These are phyloP conservation scores for Dermatemys mawii DNA, from an alignment of 2,113 vertebrate species.

Conservation along the genomic window DNA sequence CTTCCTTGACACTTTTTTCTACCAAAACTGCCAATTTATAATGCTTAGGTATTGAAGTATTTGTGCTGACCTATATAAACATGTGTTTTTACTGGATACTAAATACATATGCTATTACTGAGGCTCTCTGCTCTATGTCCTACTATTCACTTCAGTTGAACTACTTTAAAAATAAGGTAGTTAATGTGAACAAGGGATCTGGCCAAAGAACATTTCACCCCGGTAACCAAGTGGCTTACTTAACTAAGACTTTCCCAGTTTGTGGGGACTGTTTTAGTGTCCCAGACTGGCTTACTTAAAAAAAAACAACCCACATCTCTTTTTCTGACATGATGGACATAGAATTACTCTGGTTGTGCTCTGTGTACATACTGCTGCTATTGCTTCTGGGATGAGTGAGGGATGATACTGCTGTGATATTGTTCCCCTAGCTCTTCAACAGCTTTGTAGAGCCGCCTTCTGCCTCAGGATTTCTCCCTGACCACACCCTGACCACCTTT, in stretches of 20 bases:
- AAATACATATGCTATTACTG: not conserved
- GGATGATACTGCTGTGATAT: accelerated
- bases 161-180: not conserved
- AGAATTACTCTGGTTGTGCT: not conserved
- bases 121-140: not conserved
- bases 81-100: not conserved
- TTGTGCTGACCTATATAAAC: not conserved
- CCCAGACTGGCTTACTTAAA: accelerated
- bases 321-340: not conserved
- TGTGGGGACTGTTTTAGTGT: not conserved
- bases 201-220: not conserved
- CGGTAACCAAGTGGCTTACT: not conserved
- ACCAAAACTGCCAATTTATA: not conserved
- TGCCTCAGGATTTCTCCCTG: not conserved
- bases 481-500: constrained; percentile 3
- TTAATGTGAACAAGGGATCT: not conserved
- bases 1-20: not conserved
- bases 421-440: not conserved
- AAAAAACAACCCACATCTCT: not conserved
- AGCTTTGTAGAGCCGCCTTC: not conserved
- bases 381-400: not conserved
- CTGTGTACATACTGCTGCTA: not conserved
- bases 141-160: not conserved
- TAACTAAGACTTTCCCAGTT: not conserved
- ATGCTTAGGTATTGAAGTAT: not conserved